Conservation (phyloP, 2,888 invertebrate species). For the Diloba caeruleocephala region DNA sequence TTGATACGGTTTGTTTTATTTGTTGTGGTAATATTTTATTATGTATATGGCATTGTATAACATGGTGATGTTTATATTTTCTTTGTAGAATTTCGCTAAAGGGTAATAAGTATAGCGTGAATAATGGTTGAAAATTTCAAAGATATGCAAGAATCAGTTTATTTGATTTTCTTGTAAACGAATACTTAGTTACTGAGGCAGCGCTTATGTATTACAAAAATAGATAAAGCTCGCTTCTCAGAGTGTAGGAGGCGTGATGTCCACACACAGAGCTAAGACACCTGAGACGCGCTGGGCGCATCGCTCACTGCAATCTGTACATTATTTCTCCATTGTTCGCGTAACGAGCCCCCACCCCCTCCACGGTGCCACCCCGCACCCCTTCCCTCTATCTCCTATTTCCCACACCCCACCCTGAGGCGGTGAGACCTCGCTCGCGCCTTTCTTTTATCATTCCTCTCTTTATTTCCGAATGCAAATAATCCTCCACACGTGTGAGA, state of each 20-base stretch:
- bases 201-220: slow-evolving; percentile 40
- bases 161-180: slow-evolving; percentile 8
- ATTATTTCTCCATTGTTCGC: slow-evolving; percentile 90
- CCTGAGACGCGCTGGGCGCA: slow-evolving; percentile 88
- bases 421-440: slow-evolving; percentile 88
- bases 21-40: slow-evolving; percentile 14
- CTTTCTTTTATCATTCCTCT: slow-evolving; percentile 89
- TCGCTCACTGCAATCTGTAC: slow-evolving; percentile 90
- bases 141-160: slow-evolving; percentile 10
- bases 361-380: slow-evolving; percentile 62
- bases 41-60: neutral
- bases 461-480: slow-evolving; percentile 90
- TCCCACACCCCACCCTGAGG: slow-evolving; percentile 88
- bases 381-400: slow-evolving; percentile 70
- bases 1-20: slow-evolving; percentile 6
- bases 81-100: too few species aligned
- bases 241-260: slow-evolving; percentile 71
- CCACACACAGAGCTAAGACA: slow-evolving; percentile 82
- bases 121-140: neutral
- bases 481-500: slow-evolving; percentile 90
- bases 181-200: slow-evolving; percentile 28
- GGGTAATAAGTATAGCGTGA: too few species aligned
- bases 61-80: neutral
- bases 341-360: slow-evolving; percentile 86
- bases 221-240: slow-evolving; percentile 43